Evolutionary conservation across 2,888 invertebrate species (phyloP), one percentile per base, ranked within the genome.

Genomic region (Drosophila kambysellisi): DNA sequence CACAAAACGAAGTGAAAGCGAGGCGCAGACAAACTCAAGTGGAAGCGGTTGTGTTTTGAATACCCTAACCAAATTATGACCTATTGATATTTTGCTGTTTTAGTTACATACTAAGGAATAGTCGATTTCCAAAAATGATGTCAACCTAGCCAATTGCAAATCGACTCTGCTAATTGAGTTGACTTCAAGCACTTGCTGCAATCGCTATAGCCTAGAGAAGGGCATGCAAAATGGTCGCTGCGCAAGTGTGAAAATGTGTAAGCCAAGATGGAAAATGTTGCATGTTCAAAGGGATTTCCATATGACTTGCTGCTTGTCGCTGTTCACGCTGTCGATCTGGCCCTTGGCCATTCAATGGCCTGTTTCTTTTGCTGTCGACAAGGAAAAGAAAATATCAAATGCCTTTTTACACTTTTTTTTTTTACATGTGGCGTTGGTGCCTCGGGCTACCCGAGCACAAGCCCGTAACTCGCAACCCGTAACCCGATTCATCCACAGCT

Each of bases 281-380:
- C 61, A 68, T 76, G 74, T 71, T 86, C 83, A 78, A 87, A 85
- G 79, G 81, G 80, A 88, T 88, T 88, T 88, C 85, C 87, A 87
- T 88, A 76, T 81, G 81, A 88, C 82, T 88, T 82, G 81, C 58
- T 68, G 15, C 54, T 39, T 51, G 43, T 64, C 65, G 56, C 58
- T 63, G 54, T 51, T 39, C 58, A 52, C 50, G 62, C 60, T 58
- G 52, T 63, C 52, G 51, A 64, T 56, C 70, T 73, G 76, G 70
- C 79, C 82, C 78, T 65, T 74, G 79, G 83, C 82, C 74, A 73
- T 74, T 71, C 70, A 64, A 67, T 52, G 68, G 62, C 33, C 60
- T n/a, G 54, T 51, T 53, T 65, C 57, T 71, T 76, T 64, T 56
- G 53, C 51, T 61, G 54, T 61, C 51, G 60, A 15, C n/a, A 51